Percentiles rank a stretch among this genome's conserved stretches.
Evolutionary conservation across 2,888 invertebrate genomes (phyloP).

Genomic region (Corbicula japonica): DNA sequence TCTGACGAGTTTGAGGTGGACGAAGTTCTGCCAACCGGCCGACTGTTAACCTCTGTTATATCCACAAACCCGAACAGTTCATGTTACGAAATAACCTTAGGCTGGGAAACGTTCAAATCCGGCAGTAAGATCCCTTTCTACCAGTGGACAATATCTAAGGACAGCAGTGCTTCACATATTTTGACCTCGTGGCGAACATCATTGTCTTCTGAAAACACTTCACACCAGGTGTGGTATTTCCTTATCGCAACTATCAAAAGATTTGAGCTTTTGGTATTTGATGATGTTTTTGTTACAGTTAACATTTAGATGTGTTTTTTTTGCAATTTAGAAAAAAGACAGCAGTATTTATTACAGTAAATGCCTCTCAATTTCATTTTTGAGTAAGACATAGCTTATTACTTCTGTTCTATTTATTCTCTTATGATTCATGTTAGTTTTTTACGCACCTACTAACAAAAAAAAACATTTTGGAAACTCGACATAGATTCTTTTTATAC

Average conservation of each 20-base stretch:
- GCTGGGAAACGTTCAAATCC: slow-evolving; percentile 2
- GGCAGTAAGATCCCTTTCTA: slow-evolving; percentile 4
- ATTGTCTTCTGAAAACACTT: not conserved
- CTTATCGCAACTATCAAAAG: too few species aligned
- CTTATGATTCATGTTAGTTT: too few species aligned
- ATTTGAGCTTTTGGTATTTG: too few species aligned
- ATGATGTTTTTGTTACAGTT: slow-evolving; percentile 12
- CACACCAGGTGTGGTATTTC: slow-evolving; percentile 3
- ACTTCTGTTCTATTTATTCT: too few species aligned
- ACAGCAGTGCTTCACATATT: not conserved
- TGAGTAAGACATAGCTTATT: too few species aligned
- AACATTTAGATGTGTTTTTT: slow-evolving; percentile 11
- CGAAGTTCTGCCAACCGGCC: not conserved
- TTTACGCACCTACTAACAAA: too few species aligned
- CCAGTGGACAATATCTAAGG: slow-evolving; percentile 33
- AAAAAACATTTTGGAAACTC: too few species aligned
- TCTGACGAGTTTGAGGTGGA: slow-evolving; percentile 31
- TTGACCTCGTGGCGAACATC: slow-evolving; percentile 11
- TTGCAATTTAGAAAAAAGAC: too few species aligned
- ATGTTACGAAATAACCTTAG: slow-evolving; percentile 1
- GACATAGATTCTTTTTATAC: too few species aligned
- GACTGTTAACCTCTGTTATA: not conserved
- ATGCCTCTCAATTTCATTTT: too few species aligned
- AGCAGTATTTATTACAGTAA: too few species aligned
- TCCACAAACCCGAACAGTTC: not conserved